Evolutionary conservation across 2,888 invertebrate genomes (phyloP).

Genomic region (Trichogramma dendrolimi): DNA sequence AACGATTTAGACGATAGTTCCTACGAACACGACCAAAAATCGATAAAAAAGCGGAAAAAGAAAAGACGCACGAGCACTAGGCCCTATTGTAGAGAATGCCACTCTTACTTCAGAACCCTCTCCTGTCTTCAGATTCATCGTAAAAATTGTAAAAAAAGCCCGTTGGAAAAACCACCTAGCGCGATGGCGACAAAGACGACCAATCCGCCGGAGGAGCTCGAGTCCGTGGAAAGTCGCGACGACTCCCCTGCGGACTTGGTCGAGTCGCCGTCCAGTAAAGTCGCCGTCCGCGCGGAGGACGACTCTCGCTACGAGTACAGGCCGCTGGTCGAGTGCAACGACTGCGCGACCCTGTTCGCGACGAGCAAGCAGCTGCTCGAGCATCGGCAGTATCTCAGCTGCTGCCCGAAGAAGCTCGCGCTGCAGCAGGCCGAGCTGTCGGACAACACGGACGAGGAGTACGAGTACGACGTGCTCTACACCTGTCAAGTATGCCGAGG

Average conservation of each 20-base stretch:
- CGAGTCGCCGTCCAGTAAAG: too few relatives aligned
- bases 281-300: neutral
- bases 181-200: neutral
- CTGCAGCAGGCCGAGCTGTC: conserved; percentile 18
- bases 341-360: conserved; percentile 14
- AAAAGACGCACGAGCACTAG: neutral
- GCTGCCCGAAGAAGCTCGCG: neutral
- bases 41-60: neutral
- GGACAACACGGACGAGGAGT: conserved; percentile 23
- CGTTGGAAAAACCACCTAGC: too few relatives aligned
- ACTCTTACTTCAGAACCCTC: conserved; percentile 3
- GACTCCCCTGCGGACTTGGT: too few relatives aligned
- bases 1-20: too few relatives aligned
- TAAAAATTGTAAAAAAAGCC: too few relatives aligned
- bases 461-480: conserved; percentile 23
- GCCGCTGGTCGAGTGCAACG: conserved; percentile 18
- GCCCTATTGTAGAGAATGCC: conserved; percentile 6
- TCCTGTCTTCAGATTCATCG: neutral
- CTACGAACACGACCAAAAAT: neutral
- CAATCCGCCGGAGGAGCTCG: neutral
- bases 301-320: neutral
- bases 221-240: neutral
- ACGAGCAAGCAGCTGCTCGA: conserved; percentile 15
- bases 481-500: conserved; percentile 26
- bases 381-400: conserved; percentile 18